A percentile compares a stretch with the other conserved stretches of the same genome.
phyloP scores from a whole-genome alignment of 2,888 invertebrate species.

The Petrolisthes cinctipes region DNA sequence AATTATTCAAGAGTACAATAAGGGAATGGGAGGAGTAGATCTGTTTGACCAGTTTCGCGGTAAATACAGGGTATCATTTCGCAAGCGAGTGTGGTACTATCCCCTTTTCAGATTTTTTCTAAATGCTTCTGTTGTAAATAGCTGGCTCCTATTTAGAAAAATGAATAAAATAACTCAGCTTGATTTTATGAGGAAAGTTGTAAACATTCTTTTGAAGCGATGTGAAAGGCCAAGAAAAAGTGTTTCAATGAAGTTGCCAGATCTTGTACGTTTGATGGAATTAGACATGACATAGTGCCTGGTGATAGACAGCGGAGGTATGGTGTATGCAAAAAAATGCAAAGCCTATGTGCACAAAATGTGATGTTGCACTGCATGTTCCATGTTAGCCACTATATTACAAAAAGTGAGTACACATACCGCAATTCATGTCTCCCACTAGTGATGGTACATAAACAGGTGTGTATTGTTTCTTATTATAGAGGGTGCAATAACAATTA shows the following conservation, averaged over 20 bases:
- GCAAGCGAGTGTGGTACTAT: conserved; percentile 24
- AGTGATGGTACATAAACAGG: background rate
- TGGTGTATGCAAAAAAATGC: no score
- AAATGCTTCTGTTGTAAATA: conserved; percentile 6
- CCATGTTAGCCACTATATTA: background rate
- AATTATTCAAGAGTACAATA: conserved; percentile 23
- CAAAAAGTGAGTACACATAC: background rate
- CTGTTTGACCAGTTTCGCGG: background rate
- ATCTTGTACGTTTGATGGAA: background rate
- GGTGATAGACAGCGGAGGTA: no score
- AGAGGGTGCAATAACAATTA: background rate
- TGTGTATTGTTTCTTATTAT: no score
- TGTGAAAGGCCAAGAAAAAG: no score
- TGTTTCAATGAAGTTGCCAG: background rate
- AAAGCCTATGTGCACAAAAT: no score
- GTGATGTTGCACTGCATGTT: no score
- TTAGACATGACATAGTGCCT: no score
- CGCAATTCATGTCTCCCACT: background rate
- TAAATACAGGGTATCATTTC: conserved; percentile 7
- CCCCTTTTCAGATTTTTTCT: conserved; percentile 18
- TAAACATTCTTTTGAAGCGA: background rate
- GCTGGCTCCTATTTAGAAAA: no score
- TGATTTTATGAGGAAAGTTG: conserved; percentile 2
- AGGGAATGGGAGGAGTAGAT: conserved; percentile 20
- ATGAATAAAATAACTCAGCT: background rate